These are phyloP conservation scores for Mycteria americana DNA, from an alignment of 2,797 vertebrate genomes.

Conservation along the genomic window DNA sequence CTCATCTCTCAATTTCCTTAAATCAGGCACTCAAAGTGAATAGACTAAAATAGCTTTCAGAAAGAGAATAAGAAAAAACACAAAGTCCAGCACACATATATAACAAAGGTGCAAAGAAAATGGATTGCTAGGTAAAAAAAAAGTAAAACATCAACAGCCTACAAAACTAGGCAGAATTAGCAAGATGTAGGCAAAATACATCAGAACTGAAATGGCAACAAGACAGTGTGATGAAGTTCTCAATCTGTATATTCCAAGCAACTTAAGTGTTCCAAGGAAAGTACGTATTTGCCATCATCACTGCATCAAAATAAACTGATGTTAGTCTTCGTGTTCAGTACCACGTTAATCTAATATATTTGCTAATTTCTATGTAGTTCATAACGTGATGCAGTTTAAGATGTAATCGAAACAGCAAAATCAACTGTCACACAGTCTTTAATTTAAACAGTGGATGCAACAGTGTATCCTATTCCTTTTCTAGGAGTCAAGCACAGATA, in stretches of 20 bases:
- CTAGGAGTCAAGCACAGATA: background rate
- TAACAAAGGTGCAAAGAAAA: background rate
- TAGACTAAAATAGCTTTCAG: background rate
- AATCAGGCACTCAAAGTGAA: background rate
- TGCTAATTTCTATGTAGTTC: background rate
- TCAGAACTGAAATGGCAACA: background rate
- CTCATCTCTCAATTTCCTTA: constrained; percentile 42
- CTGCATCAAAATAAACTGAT: background rate
- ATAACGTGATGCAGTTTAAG: background rate
- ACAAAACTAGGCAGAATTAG: background rate
- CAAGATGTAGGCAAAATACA: background rate
- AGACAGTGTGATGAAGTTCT: background rate
- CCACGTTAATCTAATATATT: background rate
- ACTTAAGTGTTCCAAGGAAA: background rate
- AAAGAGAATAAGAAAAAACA: background rate
- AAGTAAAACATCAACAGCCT: background rate
- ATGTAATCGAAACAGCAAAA: background rate
- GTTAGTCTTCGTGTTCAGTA: background rate
- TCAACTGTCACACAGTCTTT: background rate
- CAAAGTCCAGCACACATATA: background rate
- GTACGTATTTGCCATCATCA: background rate
- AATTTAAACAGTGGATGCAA: background rate
- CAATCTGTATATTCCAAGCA: background rate
- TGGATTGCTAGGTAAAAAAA: background rate
- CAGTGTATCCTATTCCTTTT: background rate